These are phyloP conservation scores for Sarotherodon lohbergeri DNA, from an alignment of 2,113 vertebrate species.

Conservation along the genomic window DNA sequence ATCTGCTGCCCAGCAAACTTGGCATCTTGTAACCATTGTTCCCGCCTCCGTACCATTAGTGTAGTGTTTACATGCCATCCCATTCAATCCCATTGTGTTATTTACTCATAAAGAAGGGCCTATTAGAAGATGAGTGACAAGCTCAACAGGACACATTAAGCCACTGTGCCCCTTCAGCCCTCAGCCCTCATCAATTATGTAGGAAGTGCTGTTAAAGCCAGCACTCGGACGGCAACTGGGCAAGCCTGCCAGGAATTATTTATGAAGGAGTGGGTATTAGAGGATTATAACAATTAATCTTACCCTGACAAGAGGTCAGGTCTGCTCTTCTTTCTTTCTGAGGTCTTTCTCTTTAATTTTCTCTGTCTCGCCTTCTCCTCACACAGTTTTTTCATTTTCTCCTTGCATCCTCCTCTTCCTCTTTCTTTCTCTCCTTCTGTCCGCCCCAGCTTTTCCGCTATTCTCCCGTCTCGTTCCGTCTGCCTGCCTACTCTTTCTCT, in stretches of 20 bases:
- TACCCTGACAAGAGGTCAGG: conserved; percentile 45
- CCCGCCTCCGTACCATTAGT: background rate
- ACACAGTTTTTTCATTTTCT: background rate
- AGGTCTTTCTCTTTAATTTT: background rate
- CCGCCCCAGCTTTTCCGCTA: background rate
- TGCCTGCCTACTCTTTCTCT: background rate
- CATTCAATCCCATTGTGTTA: conserved; percentile 51
- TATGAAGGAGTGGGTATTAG: conserved; percentile 58
- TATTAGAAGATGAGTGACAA: conserved; percentile 58
- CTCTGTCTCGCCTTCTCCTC: background rate
- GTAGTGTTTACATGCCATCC: background rate
- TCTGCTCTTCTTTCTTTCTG: background rate
- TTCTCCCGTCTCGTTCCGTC: background rate
- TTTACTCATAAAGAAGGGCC: conserved; percentile 47
- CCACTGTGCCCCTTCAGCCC: conserved; percentile 28
- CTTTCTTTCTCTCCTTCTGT: background rate
- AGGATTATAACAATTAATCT: conserved; percentile 59
- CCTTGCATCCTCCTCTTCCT: background rate
- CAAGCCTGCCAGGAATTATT: conserved; percentile 57
- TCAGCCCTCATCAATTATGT: conserved; percentile 60
- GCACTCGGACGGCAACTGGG: conserved; percentile 7
- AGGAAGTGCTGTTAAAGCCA: conserved; percentile 25
- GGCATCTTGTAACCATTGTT: conserved; percentile 3
- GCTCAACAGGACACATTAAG: conserved; percentile 33
- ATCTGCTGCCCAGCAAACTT: background rate